Conservation (phyloP, 2,113 vertebrate species). For the Campylomormyrus numenius region DNA sequence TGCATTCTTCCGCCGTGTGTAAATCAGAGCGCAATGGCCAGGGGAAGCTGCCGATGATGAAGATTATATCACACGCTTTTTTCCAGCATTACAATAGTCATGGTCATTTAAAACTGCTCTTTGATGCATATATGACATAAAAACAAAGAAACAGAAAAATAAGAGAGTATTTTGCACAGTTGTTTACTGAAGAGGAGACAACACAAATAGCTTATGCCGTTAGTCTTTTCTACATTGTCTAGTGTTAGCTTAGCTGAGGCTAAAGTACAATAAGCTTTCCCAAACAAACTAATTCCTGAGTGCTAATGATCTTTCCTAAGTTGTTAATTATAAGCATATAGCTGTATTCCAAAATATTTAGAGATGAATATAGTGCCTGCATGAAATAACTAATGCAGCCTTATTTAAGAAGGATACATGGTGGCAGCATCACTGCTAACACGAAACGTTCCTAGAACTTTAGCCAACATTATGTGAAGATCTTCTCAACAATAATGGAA, state of each 20-base stretch:
- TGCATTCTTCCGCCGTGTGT: background rate
- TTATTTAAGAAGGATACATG: background rate
- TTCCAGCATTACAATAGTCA: background rate
- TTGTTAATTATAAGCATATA: background rate
- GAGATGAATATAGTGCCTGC: background rate
- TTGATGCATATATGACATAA: background rate
- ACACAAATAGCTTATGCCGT: background rate
- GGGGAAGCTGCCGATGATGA: background rate
- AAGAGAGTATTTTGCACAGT: background rate
- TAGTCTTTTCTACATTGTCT: background rate
- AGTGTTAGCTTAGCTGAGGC: background rate
- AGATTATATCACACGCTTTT: background rate
- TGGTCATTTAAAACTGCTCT: background rate
- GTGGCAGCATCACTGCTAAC: background rate
- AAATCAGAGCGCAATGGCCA: background rate
- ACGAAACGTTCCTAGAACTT: background rate
- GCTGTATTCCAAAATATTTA: background rate
- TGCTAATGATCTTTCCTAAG: background rate
- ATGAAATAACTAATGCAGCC: background rate
- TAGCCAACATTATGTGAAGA: background rate
- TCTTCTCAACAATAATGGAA: background rate
- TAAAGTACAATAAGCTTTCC: background rate
- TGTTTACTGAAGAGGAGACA: background rate
- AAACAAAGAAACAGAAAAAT: background rate
- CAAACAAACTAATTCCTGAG: background rate